Base-by-base conservation (phyloP, 2,888 invertebrate genomes). In the Artemia sinica region DNA sequence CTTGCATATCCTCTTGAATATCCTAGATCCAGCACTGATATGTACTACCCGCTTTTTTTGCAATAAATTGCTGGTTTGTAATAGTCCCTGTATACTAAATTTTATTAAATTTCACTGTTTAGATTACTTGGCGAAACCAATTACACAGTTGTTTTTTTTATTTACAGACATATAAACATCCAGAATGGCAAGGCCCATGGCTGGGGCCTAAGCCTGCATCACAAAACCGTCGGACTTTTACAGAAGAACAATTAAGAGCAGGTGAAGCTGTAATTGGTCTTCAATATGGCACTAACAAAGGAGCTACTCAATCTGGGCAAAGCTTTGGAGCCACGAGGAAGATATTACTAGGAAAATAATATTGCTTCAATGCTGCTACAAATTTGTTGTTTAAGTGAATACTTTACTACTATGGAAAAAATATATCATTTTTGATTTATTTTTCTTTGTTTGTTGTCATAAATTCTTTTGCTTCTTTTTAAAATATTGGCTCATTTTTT, bases 161-260 rank as follows among this genome's bases (percentile, higher is more conserved):
- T 73, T 77, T 75, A 4, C 76, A 87, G 84, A 85, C 87, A 0
- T 86, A 89, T 80, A 86, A 82, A 75, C 89, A 90, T 77, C 86
- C 88, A 0, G 89, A 89, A 79, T 90, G 86, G 86, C 83, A 85
- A 70, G 90, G 90, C 58, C 89, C 90, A 65, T 84, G 78, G 75
- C 80, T 91, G 68, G 93, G 93, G 68, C 92, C 93, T 0, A 84
- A 83, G 75, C 93, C 93, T 66, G 82, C 91, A 8, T 91, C 91
- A 74, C 89, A 89, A 76, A 88, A 91, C 79, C 83, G 83, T 69
- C 83, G 91, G 8, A 86, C 88, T 68, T 92, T 89, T 81, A 84
- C 86, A 70, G 87, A 89, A 74, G 86, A 88, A 73, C 87, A 89
- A 72, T 80, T 93, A 68, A 81, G 88, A 50, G 91, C 91, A 49